phyloP scores from a whole-genome alignment of 2,113 vertebrate genomes.

The Gobiocypris rarus region DNA sequence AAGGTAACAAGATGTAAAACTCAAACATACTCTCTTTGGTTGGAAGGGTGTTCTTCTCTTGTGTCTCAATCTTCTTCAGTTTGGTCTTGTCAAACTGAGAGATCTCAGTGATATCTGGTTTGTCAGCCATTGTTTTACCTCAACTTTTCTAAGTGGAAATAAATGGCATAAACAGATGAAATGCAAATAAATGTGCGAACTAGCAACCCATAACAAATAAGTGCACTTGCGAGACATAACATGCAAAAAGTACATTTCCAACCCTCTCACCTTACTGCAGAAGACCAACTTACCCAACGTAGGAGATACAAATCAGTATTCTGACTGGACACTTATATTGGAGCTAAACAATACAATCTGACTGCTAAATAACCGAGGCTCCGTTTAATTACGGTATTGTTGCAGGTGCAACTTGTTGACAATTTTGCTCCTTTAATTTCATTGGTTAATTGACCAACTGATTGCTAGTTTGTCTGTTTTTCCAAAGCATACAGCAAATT shows the following conservation, averaged over 20 bases:
- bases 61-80: conserved; percentile 76
- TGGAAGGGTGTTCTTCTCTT: conserved; percentile 78
- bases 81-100: conserved; percentile 74
- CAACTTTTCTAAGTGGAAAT: not conserved
- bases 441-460: conserved; percentile 5
- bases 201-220: not conserved
- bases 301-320: not conserved
- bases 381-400: not conserved
- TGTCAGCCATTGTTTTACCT: conserved; percentile 42
- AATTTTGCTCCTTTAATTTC: not conserved
- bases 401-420: conserved; percentile 21
- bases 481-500: too few relatives aligned
- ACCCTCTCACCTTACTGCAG: not conserved
- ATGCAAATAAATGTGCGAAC: not conserved
- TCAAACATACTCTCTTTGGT: conserved; percentile 72
- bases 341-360: not conserved
- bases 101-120: conserved; percentile 71
- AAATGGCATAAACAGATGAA: not conserved
- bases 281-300: not conserved
- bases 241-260: not conserved
- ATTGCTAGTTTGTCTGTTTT: too few relatives aligned
- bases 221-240: not conserved
- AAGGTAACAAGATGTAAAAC: not conserved
- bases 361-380: not conserved
- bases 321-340: not conserved